These are phyloP conservation scores for Platorchestia sp. DNA, from an alignment of 1,140 invertebrate species.

Conservation along the genomic window DNA sequence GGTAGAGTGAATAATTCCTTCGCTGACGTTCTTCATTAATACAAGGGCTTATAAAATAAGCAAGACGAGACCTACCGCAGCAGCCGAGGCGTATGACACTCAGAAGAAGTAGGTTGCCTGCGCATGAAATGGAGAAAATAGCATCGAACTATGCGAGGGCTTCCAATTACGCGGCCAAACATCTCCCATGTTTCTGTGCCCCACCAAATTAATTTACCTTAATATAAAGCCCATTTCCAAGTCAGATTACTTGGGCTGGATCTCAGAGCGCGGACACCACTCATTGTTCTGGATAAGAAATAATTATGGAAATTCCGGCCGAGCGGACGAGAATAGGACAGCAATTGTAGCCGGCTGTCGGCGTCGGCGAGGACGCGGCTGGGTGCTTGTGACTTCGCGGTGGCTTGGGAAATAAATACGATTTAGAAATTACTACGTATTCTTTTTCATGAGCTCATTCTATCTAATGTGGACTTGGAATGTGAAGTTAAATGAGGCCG, in stretches of 20 bases:
- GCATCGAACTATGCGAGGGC: not conserved
- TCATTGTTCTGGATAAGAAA: conserved; percentile 1
- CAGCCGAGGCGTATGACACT: too few species aligned
- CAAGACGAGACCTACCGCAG: not conserved
- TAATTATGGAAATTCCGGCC: not conserved
- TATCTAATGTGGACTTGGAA: not conserved
- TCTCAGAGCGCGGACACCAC: not conserved
- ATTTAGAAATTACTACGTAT: not conserved
- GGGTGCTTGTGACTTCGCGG: not conserved
- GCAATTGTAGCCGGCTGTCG: not conserved
- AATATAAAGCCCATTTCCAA: not conserved
- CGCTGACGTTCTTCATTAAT: not conserved
- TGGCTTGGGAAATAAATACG: not conserved
- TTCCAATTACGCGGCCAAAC: not conserved
- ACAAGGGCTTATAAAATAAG: too few species aligned
- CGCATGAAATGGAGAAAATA: not conserved
- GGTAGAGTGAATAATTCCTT: not conserved
- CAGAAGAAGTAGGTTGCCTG: not conserved
- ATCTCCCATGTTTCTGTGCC: not conserved
- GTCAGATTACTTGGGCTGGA: not conserved
- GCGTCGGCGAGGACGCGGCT: not conserved
- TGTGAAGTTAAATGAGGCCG: not conserved
- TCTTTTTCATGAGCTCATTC: not conserved
- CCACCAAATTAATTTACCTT: not conserved
- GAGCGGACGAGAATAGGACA: not conserved